phyloP scores from a whole-genome alignment of 2,113 vertebrate genomes.

The Corvus cornix region DNA sequence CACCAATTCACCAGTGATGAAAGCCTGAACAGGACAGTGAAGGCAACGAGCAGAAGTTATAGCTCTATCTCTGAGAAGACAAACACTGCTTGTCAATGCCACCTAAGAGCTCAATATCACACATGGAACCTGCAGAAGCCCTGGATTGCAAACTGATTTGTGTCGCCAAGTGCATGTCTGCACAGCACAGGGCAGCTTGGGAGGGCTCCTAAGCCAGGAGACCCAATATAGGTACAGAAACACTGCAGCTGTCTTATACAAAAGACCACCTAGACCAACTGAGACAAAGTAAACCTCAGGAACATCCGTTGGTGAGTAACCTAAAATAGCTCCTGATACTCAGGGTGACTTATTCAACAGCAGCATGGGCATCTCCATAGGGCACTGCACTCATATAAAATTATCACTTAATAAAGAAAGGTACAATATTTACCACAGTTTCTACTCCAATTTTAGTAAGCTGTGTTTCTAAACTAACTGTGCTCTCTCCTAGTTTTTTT shows the following conservation, averaged over 20 bases:
- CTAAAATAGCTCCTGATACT: background rate
- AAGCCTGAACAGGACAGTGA: background rate
- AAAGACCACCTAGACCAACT: background rate
- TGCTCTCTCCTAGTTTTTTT: background rate
- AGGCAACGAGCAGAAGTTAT: constrained; percentile 25
- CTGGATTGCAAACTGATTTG: background rate
- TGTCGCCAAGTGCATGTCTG: background rate
- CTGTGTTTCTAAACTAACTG: background rate
- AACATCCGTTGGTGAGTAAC: background rate
- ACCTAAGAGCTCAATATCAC: background rate
- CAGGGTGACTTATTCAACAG: background rate
- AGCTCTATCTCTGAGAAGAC: constrained; percentile 15
- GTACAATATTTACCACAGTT: background rate
- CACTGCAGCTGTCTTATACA: background rate
- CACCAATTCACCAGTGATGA: constrained; percentile 11
- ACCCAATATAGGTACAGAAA: background rate
- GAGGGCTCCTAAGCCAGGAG: background rate
- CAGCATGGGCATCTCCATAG: background rate
- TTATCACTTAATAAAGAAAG: background rate
- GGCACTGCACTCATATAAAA: background rate
- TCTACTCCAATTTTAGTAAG: background rate
- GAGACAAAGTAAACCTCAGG: background rate
- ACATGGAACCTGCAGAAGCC: background rate
- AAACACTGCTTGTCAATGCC: constrained; percentile 41
- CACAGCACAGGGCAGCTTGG: background rate